phyloP scores from a whole-genome alignment of 1,140 invertebrate genomes.

The Camponotus floridanus region DNA sequence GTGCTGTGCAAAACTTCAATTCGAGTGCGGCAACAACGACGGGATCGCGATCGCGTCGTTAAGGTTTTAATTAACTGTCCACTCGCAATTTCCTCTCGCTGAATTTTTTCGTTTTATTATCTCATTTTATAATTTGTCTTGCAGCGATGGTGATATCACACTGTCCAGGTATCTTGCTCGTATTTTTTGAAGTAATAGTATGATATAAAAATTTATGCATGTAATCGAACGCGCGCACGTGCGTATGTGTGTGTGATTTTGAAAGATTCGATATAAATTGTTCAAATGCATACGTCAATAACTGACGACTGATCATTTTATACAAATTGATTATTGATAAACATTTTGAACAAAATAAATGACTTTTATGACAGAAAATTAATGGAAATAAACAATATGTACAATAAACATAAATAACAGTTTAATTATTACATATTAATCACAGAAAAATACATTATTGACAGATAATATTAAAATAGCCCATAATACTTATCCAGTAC shows the following conservation, averaged over 20 bases:
- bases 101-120: constrained; percentile 44
- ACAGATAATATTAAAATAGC: not conserved
- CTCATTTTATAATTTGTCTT: constrained; percentile 31
- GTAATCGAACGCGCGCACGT: not conserved
- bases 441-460: constrained; percentile 9
- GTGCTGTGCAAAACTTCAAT: constrained; percentile 58
- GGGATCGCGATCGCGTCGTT: constrained; percentile 52
- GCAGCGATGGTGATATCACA: not conserved
- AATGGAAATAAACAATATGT: constrained; percentile 23
- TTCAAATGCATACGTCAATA: not conserved
- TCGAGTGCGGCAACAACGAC: constrained; percentile 11
- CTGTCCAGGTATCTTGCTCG: not conserved
- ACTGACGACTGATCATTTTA: constrained; percentile 28
- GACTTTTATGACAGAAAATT: constrained; percentile 25
- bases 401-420: not conserved
- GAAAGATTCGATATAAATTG: not conserved
- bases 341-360: constrained; percentile 22
- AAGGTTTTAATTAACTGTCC: constrained; percentile 73
- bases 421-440: constrained; percentile 47
- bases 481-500: not conserved
- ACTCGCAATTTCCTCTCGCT: not conserved
- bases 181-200: not conserved
- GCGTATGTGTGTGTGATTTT: too few relatives aligned
- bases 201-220: constrained; percentile 34
- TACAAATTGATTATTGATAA: not conserved